phyloP scores from a whole-genome alignment of 2,797 vertebrate species.

The Sebastes glaucus region DNA sequence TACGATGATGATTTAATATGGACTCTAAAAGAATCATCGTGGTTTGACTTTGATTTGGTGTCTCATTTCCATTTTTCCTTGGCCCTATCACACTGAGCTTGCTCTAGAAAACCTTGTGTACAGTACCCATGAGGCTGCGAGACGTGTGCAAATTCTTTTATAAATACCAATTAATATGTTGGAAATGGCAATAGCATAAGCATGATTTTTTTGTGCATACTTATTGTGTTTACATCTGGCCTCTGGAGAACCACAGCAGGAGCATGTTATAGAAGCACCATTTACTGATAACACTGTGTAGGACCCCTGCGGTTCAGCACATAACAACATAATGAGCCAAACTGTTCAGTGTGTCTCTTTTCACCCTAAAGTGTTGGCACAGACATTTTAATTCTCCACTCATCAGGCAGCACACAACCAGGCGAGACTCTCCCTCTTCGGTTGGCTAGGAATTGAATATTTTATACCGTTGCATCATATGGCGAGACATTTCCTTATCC shows the following conservation, averaged over 20 bases:
- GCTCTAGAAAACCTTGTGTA: background rate
- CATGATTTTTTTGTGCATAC: background rate
- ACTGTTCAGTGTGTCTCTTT: constrained; percentile 1
- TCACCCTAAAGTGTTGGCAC: constrained; percentile 11
- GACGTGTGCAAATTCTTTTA: background rate
- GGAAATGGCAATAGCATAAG: background rate
- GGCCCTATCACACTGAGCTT: background rate
- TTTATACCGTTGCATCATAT: constrained; percentile 5
- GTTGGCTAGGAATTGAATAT: constrained; percentile 7
- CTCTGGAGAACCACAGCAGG: background rate
- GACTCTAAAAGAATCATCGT: background rate
- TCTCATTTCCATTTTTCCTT: background rate
- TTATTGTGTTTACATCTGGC: constrained; percentile 7
- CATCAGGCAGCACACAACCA: constrained; percentile 7
- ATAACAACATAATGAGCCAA: constrained; percentile 23
- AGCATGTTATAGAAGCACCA: constrained; percentile 11
- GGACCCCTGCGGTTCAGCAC: constrained; percentile 9
- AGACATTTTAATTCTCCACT: constrained; percentile 16
- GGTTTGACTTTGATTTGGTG: background rate
- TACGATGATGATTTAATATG: background rate
- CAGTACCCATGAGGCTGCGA: background rate
- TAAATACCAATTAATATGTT: background rate
- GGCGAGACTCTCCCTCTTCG: background rate
- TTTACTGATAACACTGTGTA: constrained; percentile 10
- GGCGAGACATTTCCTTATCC: background rate